Conservation (phyloP, 1,140 invertebrate species). For the Cherax destructor region DNA sequence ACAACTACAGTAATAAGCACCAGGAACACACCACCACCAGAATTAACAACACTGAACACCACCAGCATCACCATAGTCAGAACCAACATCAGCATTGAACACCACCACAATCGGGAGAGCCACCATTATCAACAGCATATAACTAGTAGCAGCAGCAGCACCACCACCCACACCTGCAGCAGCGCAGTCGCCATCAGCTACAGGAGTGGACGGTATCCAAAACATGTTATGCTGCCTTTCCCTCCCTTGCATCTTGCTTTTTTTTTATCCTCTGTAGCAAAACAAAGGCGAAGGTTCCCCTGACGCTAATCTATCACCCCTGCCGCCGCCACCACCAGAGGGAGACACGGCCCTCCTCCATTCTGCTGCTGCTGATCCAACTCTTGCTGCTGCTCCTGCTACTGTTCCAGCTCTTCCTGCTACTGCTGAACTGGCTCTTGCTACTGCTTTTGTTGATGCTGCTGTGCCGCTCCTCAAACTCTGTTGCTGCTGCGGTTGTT, state of each 20-base stretch:
- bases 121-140: no score
- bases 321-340: no score
- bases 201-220: background rate
- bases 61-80: background rate
- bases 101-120: no score
- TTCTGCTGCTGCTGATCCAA: background rate
- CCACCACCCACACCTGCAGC: no score
- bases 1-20: no score
- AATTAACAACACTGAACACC: no score
- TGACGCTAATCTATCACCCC: background rate
- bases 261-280: background rate
- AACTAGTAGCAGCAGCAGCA: no score
- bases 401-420: background rate
- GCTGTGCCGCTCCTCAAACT: no score
- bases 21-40: background rate
- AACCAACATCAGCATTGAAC: no score
- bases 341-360: no score
- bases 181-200: background rate
- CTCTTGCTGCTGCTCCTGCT: background rate
- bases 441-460: background rate
- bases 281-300: background rate
- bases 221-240: background rate
- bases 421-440: background rate
- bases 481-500: no score
- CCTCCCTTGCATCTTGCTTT: background rate